Conservation (phyloP, 2,113 vertebrate species). For the Rynchops niger region DNA sequence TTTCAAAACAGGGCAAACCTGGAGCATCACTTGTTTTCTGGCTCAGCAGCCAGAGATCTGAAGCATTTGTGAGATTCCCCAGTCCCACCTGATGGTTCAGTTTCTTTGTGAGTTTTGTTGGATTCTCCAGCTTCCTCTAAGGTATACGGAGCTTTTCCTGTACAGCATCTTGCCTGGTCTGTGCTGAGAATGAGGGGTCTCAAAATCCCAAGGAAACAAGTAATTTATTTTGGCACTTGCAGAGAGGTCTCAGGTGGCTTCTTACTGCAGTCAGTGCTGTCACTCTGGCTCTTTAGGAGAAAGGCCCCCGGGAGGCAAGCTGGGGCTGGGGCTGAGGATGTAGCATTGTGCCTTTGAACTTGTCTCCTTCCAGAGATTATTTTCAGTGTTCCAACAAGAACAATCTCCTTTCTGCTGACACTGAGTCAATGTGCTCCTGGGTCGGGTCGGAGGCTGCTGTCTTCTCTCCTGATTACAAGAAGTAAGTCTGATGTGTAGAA, state of each 20-base stretch:
- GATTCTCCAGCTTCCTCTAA: background rate
- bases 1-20: background rate
- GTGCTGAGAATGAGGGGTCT: fast-evolving
- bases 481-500: background rate
- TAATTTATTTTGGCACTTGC: background rate
- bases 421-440: background rate
- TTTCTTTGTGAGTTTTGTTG: background rate
- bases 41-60: background rate
- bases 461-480: background rate
- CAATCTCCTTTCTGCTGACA: background rate
- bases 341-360: background rate
- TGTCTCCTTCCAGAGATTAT: background rate
- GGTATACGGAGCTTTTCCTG: background rate
- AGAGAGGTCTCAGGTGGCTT: background rate
- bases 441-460: background rate
- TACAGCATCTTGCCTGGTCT: background rate
- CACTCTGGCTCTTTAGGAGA: background rate
- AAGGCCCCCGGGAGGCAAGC: background rate
- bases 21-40: background rate
- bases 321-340: background rate
- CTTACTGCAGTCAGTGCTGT: background rate
- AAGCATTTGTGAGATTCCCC: background rate
- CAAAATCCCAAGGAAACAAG: background rate
- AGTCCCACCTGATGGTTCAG: background rate
- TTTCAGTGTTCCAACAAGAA: background rate